Percentiles rank a stretch among this genome's conserved stretches.
Conservation (phyloP, 2,113 vertebrate species). For the Antennarius striatus region DNA sequence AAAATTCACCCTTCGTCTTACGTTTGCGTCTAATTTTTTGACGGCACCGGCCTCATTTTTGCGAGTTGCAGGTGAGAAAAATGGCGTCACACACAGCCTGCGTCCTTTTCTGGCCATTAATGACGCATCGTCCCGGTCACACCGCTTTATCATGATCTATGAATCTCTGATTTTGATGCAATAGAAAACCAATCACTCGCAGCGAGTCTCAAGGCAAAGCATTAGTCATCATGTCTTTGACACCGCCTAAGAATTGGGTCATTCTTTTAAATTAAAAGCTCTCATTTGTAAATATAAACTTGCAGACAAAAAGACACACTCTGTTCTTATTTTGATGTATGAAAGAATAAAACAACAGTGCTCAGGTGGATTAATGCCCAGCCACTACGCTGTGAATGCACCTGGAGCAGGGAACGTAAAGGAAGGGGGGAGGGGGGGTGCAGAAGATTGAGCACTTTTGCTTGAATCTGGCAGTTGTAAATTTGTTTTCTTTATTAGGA, state of each 20-base stretch:
- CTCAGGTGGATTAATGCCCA: conserved; percentile 71
- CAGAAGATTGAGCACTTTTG: conserved; percentile 64
- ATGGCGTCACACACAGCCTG: conserved; percentile 46
- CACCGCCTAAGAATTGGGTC: conserved; percentile 79
- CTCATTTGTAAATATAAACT: conserved; percentile 84
- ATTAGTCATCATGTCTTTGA: conserved; percentile 86
- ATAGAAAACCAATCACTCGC: conserved; percentile 84
- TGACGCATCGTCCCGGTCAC: conserved; percentile 69
- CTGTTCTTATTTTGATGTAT: conserved; percentile 79
- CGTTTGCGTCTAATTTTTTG: conserved; percentile 35
- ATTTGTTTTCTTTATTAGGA: conserved; percentile 60
- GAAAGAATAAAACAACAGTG: conserved; percentile 73
- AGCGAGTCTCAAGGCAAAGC: conserved; percentile 76
- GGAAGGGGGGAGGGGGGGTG: background rate
- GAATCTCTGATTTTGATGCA: conserved; percentile 83
- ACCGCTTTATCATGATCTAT: conserved; percentile 83
- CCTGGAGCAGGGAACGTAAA: conserved; percentile 23
- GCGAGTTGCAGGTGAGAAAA: conserved; percentile 47
- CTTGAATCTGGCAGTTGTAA: conserved; percentile 55
- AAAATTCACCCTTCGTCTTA: conserved; percentile 36
- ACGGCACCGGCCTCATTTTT: conserved; percentile 27
- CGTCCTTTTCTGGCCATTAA: conserved; percentile 73
- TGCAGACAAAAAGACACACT: conserved; percentile 66
- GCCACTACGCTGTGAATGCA: background rate
- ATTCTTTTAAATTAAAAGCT: conserved; percentile 84